phyloP scores from a whole-genome alignment of 1,140 invertebrate genomes.

The Drosophila malerkotliana region DNA sequence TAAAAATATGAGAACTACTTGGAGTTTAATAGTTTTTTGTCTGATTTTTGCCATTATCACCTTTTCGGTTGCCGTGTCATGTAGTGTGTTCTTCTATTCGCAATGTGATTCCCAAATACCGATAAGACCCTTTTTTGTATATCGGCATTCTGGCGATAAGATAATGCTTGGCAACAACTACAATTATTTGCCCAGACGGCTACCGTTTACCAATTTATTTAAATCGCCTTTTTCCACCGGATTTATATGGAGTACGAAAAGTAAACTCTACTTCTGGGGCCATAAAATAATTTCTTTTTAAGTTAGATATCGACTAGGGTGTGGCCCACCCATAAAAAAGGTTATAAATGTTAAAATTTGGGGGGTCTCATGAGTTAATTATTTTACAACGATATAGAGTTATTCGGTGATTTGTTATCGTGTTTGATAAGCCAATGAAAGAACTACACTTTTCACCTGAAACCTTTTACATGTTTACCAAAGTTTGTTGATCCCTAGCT shows the following conservation, averaged over 20 bases:
- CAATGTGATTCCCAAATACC: conserved; percentile 37
- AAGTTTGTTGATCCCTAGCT: conserved; percentile 1
- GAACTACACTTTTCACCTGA: neutral
- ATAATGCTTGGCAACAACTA: conserved; percentile 43
- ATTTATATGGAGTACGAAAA: conserved; percentile 8
- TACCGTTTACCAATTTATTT: conserved; percentile 54
- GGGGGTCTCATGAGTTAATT: conserved; percentile 21
- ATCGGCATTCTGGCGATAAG: conserved; percentile 70
- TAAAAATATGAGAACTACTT: neutral
- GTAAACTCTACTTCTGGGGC: neutral
- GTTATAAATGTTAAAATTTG: conserved; percentile 9
- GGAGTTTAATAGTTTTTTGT: neutral
- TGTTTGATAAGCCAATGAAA: neutral
- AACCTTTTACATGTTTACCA: neutral
- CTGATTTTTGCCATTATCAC: conserved; percentile 45
- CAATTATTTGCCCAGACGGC: conserved; percentile 43
- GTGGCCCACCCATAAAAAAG: conserved; percentile 21
- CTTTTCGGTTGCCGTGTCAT: conserved; percentile 55
- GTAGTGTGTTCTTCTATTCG: conserved; percentile 19
- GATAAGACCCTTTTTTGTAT: conserved; percentile 59
- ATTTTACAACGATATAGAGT: conserved; percentile 18
- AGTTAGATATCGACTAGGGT: conserved; percentile 19
- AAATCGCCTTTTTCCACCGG: conserved; percentile 21
- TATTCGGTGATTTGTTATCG: conserved; percentile 25
- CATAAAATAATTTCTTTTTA: conserved; percentile 15